These are phyloP conservation scores for Morpho helenor DNA, from an alignment of 2,888 invertebrate genomes.

Conservation along the genomic window DNA sequence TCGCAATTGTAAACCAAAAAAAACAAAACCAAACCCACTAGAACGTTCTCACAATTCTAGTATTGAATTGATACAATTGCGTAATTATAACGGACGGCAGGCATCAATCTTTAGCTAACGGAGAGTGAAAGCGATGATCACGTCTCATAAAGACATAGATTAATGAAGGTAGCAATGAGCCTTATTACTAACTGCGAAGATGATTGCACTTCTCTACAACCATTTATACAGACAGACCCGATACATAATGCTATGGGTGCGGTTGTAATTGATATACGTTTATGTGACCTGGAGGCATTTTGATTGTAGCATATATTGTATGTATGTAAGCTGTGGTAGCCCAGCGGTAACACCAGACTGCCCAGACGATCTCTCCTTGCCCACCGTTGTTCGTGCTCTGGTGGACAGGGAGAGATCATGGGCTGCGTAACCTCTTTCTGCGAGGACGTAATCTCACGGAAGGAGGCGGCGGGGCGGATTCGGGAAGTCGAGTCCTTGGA, in stretches of 20 bases:
- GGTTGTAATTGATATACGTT: not conserved
- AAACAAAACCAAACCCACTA: slow-evolving; percentile 12
- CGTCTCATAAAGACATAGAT: slow-evolving; percentile 25
- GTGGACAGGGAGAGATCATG: no score
- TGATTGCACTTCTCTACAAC: slow-evolving; percentile 15
- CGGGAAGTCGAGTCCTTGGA: no score
- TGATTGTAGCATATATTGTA: no score
- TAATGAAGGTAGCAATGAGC: slow-evolving; percentile 25
- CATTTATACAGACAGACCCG: slow-evolving; percentile 8
- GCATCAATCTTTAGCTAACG: slow-evolving; percentile 28
- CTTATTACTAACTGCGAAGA: slow-evolving; percentile 21
- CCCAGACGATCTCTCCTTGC: no score
- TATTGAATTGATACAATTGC: slow-evolving; percentile 26
- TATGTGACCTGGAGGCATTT: no score
- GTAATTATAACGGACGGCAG: slow-evolving; percentile 30
- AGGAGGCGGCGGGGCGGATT: no score
- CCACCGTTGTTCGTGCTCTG: no score
- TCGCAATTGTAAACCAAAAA: no score
- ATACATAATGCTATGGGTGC: not conserved
- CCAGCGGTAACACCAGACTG: no score
- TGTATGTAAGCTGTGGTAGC: no score
- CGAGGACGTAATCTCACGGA: no score
- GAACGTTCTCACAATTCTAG: slow-evolving; percentile 1
- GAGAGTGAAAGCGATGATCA: slow-evolving; percentile 33
- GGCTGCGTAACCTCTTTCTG: no score